phyloP scores from a whole-genome alignment of 2,888 invertebrate species.

The Aphrophora alni region DNA sequence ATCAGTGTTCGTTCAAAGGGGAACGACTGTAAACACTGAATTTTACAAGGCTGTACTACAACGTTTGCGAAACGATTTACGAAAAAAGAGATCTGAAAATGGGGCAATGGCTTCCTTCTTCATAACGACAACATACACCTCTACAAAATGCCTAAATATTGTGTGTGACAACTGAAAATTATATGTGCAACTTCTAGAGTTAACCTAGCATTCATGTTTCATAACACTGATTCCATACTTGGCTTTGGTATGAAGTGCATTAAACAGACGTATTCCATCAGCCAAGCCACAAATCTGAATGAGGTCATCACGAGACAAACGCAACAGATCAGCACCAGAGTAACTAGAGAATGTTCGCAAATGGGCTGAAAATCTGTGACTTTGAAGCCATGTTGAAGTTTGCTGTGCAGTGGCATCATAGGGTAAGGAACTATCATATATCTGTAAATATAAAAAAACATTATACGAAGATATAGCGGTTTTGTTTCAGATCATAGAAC shows the following conservation, averaged over 20 bases:
- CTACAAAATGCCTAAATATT: too few relatives aligned
- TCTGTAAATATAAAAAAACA: not conserved
- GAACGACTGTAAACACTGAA: slow-evolving; percentile 13
- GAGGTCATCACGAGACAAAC: slow-evolving; percentile 88
- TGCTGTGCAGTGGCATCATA: slow-evolving; percentile 69
- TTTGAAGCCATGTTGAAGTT: slow-evolving; percentile 80
- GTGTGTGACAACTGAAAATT: too few relatives aligned
- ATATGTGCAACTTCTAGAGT: too few relatives aligned
- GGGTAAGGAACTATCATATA: not conserved
- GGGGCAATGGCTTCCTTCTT: not conserved
- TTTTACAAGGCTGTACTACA: not conserved
- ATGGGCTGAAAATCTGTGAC: slow-evolving; percentile 79
- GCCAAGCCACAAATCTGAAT: slow-evolving; percentile 94
- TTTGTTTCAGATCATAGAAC: too few relatives aligned
- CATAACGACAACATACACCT: not conserved
- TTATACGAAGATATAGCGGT: too few relatives aligned
- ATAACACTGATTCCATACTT: slow-evolving; percentile 60
- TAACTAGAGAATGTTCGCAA: slow-evolving; percentile 81
- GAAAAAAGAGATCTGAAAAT: slow-evolving; percentile 34
- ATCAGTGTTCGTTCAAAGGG: slow-evolving; percentile 3
- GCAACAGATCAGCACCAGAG: slow-evolving; percentile 86
- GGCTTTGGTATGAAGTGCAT: slow-evolving; percentile 79
- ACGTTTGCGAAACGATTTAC: slow-evolving; percentile 11
- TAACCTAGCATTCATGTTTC: too few relatives aligned
- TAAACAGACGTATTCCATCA: slow-evolving; percentile 92